These are phyloP conservation scores for Anolis carolinensis DNA, from an alignment of 2,113 vertebrate genomes.

Conservation along the genomic window DNA sequence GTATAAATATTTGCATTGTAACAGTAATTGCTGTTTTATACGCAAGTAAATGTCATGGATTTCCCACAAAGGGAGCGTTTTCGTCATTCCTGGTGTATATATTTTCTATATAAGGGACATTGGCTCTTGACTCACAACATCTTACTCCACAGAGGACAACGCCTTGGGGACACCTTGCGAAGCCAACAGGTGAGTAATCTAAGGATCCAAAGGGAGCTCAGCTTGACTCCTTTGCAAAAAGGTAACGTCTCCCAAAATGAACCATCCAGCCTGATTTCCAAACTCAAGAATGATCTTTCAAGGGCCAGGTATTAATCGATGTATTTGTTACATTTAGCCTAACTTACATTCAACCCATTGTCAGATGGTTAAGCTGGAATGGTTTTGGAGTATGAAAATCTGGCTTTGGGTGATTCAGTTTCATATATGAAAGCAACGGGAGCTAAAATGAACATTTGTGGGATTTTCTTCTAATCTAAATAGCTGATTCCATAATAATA, in stretches of 20 bases:
- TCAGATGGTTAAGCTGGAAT: background rate
- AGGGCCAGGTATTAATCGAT: background rate
- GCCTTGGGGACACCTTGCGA: rapidly evolving
- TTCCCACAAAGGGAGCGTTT: slow-evolving; percentile 14
- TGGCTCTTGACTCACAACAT: background rate
- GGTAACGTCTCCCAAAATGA: background rate
- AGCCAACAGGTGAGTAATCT: slow-evolving; percentile 23
- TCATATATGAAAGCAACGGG: too few relatives aligned
- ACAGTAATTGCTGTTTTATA: slow-evolving; percentile 44
- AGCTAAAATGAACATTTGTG: too few relatives aligned
- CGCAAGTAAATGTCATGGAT: slow-evolving; percentile 27
- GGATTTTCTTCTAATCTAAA: background rate
- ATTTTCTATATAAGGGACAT: slow-evolving; percentile 52
- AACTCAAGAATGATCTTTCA: background rate
- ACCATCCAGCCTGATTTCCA: background rate
- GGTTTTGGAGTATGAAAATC: background rate
- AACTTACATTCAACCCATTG: background rate
- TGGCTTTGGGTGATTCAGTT: too few relatives aligned
- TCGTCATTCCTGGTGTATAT: slow-evolving; percentile 21
- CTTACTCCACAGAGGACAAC: background rate
- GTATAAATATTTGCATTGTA: slow-evolving; percentile 67
- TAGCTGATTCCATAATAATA: background rate
- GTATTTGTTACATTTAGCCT: background rate
- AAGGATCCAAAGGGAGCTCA: background rate
- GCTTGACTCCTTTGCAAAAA: background rate